Evolutionary conservation across 2,888 invertebrate genomes (phyloP).

Genomic region (Cheilosia impressa): DNA sequence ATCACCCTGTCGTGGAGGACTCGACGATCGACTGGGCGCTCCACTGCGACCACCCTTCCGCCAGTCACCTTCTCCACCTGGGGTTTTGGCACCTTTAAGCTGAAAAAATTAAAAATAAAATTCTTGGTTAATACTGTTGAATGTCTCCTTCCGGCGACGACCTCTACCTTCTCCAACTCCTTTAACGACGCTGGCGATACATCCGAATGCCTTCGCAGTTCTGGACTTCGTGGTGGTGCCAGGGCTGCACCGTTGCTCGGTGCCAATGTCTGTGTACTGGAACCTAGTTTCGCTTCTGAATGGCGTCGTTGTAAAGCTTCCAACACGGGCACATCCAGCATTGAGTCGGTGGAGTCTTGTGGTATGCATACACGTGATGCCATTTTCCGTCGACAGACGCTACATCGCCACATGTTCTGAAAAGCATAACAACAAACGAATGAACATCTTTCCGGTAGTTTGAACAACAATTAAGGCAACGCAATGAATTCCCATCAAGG

Average conservation of each 20-base stretch:
- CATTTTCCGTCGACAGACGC: conserved; percentile 93
- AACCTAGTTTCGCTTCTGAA: conserved; percentile 89
- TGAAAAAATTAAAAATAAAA: conserved; percentile 79
- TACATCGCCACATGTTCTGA: conserved; percentile 93
- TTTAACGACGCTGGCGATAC: conserved; percentile 94
- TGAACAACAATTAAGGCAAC: background rate
- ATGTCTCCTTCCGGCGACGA: conserved; percentile 1
- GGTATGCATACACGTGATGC: conserved; percentile 90
- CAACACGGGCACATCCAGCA: conserved; percentile 91
- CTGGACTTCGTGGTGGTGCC: conserved; percentile 93
- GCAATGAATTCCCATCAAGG: conserved; percentile 2
- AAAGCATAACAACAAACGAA: conserved; percentile 64
- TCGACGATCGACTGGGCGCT: conserved; percentile 86
- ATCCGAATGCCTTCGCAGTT: conserved; percentile 92
- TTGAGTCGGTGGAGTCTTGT: conserved; percentile 93
- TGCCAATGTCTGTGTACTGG: conserved; percentile 84
- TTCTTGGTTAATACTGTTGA: background rate
- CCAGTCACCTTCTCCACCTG: conserved; percentile 85
- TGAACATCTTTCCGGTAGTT: conserved; percentile 37
- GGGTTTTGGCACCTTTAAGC: conserved; percentile 88
- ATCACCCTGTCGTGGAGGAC: conserved; percentile 84
- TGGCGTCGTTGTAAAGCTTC: conserved; percentile 92
- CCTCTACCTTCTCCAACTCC: conserved; percentile 92
- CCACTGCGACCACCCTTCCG: conserved; percentile 86
- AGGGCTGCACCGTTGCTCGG: conserved; percentile 86